phyloP scores from a whole-genome alignment of 2,888 invertebrate genomes.

The Eueremaeus valkanovi region DNA sequence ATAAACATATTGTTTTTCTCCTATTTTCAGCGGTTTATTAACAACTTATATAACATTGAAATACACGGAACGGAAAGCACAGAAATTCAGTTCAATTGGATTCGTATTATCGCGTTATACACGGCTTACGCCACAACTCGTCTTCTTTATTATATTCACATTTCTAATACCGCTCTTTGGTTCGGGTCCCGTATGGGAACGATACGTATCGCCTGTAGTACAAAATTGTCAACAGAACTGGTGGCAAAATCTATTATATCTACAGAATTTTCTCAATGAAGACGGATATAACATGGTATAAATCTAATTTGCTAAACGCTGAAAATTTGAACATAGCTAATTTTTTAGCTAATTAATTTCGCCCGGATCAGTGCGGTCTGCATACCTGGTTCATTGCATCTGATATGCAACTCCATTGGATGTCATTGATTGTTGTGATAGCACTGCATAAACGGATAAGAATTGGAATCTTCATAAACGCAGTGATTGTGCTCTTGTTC shows the following conservation, averaged over 20 bases:
- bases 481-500: not conserved
- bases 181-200: conserved; percentile 39
- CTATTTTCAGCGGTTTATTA: conserved; percentile 34
- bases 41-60: conserved; percentile 42
- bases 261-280: conserved; percentile 40
- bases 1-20: not conserved
- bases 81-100: not conserved
- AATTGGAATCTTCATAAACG: not conserved
- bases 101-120: conserved; percentile 35
- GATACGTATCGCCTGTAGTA: not conserved
- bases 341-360: not conserved
- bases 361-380: conserved; percentile 28
- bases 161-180: conserved; percentile 37
- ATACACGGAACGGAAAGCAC: not conserved
- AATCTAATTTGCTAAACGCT: not conserved
- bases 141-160: conserved; percentile 5
- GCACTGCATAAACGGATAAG: not conserved
- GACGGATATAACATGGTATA: conserved; percentile 34
- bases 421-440: conserved; percentile 16
- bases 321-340: no score
- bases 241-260: conserved; percentile 41
- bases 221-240: conserved; percentile 39
- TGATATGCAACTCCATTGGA: conserved; percentile 42
- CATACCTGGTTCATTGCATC: conserved; percentile 41
- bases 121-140: conserved; percentile 38